These are phyloP conservation scores for Labia minor DNA, from an alignment of 2,888 invertebrate species.

Conservation along the genomic window DNA sequence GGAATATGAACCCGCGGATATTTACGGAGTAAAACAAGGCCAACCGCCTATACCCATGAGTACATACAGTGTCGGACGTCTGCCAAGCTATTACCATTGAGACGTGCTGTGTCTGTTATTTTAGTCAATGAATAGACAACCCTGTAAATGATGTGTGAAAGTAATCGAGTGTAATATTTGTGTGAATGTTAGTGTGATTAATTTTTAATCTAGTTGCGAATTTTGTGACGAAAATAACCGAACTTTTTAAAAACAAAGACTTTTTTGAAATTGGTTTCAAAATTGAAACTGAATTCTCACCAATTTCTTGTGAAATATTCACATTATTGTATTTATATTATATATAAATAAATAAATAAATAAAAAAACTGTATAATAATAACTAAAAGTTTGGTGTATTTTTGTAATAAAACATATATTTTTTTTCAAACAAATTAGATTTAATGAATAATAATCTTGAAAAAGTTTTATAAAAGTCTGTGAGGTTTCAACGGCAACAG, in stretches of 20 bases:
- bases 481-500: constrained; percentile 4
- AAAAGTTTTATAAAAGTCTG: constrained; percentile 13
- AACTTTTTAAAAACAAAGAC: not conserved
- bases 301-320: not conserved
- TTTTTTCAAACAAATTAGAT: not conserved
- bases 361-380: not conserved
- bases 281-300: not conserved
- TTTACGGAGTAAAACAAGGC: constrained; percentile 41
- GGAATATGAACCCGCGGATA: constrained; percentile 61
- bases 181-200: not conserved
- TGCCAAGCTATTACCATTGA: constrained; percentile 46
- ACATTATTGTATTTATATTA: not conserved
- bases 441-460: constrained; percentile 1
- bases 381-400: not conserved
- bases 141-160: not conserved
- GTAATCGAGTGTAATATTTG: not conserved
- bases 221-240: not conserved
- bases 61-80: constrained; percentile 67
- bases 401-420: not conserved
- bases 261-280: not conserved
- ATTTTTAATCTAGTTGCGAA: not conserved
- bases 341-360: constrained; percentile 1
- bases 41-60: constrained; percentile 59
- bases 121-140: not conserved
- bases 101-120: not conserved